phyloP scores from a whole-genome alignment of 2,888 invertebrate species.

The Thera britannica region DNA sequence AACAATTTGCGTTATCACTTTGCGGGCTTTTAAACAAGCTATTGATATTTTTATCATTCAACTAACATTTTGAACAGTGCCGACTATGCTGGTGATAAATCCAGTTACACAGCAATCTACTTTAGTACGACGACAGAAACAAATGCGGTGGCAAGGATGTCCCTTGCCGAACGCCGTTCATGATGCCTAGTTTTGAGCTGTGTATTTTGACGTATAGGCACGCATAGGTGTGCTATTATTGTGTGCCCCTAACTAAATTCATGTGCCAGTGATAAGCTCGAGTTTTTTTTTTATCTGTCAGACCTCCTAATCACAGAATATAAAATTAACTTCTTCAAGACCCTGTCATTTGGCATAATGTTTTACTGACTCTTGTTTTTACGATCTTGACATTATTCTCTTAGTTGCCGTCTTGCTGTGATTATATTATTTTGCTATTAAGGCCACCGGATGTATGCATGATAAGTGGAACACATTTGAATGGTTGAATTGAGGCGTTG shows the following conservation, averaged over 20 bases:
- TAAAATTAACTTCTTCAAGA: not conserved
- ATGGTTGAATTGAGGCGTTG: conserved; percentile 53
- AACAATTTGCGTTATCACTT: conserved; percentile 45
- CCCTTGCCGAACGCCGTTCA: conserved; percentile 17
- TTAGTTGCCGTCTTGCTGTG: conserved; percentile 43
- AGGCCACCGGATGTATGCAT: conserved; percentile 66
- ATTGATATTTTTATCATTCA: conserved; percentile 58
- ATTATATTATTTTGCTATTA: conserved; percentile 58
- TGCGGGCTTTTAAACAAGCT: conserved; percentile 52
- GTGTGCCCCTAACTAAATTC: not conserved
- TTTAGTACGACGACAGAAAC: conserved; percentile 62
- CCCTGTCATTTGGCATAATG: not conserved
- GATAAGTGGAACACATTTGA: conserved; percentile 63
- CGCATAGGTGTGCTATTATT: no score
- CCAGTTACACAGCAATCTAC: conserved; percentile 49
- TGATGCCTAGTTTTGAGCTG: not conserved
- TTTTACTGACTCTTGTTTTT: conserved; percentile 20
- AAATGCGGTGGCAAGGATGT: conserved; percentile 17
- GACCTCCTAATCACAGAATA: no score
- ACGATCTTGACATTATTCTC: conserved; percentile 21
- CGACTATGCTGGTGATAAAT: conserved; percentile 40
- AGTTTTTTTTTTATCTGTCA: not conserved
- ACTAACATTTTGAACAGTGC: conserved; percentile 40
- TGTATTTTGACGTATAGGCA: not conserved
- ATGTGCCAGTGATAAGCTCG: not conserved